Base-by-base conservation (phyloP, 1,140 invertebrate species). In the Dreissena polymorpha region DNA sequence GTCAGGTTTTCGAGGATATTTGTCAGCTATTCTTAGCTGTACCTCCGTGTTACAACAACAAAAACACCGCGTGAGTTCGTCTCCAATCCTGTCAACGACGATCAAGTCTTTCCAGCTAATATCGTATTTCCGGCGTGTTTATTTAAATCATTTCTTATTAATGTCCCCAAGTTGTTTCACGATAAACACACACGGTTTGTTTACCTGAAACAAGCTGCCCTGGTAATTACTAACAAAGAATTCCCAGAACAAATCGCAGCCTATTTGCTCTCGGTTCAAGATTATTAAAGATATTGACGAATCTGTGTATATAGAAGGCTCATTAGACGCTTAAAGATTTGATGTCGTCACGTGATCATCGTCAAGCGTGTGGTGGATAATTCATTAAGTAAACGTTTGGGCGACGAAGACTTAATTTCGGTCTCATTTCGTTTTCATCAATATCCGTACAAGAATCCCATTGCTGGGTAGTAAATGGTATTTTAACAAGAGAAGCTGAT, bases 271-370 rank as follows among this genome's bases (percentile, higher is more conserved):
- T 73, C 27, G 16, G 64, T 64, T 55, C 70, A 74, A 82, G 79
- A 82, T 73, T 82, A 82, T 82, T 73, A 82, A 82, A 82, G 79
- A 74, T 82, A 82, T 73, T 50, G 79, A 82, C 29, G 57, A 39
- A 72, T 74, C 67, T 55, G 13, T 50, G 49, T 39, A 8, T 49
- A 82, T 73, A 82, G 70, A 49, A 73, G 70, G 79, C 79, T 82
- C 71, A 82, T 82, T 82, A 82, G 79, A 74, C 60, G 71, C 79
- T 67, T 67, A 69, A 81, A 65, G 65, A 57, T 60, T 80, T 70
- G 78, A 53, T 29, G 55, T 16, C 27, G 7, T 76, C 63, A 49
- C 57, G 78, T 64, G 78, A 80, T 49, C 23, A 64, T 72, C 63
- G 65, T 74, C 49, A 12, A 68, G 55, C 63, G 71, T 49, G 71